Evolutionary conservation across 2,113 vertebrate genomes (phyloP).

Genomic region (Petromus typicus): DNA sequence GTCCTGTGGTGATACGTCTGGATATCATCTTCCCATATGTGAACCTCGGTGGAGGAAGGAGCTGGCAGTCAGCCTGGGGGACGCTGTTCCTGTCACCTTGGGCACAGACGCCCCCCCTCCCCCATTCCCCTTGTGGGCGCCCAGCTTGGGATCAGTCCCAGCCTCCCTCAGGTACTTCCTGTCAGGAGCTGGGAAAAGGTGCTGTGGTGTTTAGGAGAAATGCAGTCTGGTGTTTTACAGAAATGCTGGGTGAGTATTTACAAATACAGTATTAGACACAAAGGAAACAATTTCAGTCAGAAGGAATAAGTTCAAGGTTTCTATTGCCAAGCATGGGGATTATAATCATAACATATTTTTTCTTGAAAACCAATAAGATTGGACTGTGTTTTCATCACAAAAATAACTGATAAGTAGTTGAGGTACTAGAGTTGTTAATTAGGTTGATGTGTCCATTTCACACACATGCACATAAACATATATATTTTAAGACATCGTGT

Average conservation of each 20-base stretch:
- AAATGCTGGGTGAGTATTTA: background rate
- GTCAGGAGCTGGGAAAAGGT: background rate
- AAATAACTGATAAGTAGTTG: background rate
- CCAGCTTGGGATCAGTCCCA: accelerated
- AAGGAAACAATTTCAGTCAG: background rate
- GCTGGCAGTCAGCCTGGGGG: background rate
- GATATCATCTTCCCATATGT: background rate
- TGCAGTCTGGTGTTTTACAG: background rate
- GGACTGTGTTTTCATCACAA: background rate
- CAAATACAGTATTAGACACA: background rate
- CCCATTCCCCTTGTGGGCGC: too few relatives aligned
- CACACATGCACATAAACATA: too few relatives aligned
- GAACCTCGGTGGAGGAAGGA: background rate
- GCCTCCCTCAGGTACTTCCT: background rate
- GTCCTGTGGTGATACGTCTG: background rate
- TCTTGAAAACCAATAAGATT: background rate
- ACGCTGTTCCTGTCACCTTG: background rate
- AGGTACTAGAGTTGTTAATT: background rate
- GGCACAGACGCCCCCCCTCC: background rate
- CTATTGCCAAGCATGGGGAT: background rate
- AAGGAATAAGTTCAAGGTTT: background rate
- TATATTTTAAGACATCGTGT: background rate
- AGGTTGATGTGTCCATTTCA: background rate
- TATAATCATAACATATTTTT: background rate
- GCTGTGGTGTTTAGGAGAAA: background rate